phyloP scores from a whole-genome alignment of 2,888 invertebrate species.

The Cecidostiba fungosa region DNA sequence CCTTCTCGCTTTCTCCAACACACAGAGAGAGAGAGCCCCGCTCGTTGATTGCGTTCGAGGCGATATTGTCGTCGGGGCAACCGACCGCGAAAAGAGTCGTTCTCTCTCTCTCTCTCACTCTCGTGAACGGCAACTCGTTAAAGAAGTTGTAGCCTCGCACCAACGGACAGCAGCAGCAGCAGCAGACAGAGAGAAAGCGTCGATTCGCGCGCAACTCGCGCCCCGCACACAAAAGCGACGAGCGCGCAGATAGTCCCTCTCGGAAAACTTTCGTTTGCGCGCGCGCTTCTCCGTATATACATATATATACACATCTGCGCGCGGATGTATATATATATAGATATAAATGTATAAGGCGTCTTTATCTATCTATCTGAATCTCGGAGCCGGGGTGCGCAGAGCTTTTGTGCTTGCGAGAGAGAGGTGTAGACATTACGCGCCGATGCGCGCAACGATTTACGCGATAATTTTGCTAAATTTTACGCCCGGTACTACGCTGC shows the following conservation, averaged over 20 bases:
- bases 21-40: neutral
- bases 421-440: neutral
- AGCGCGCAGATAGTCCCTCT: conserved; percentile 22
- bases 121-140: conserved; percentile 59
- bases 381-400: neutral
- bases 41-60: conserved; percentile 56
- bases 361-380: conserved; percentile 23
- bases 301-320: neutral
- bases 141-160: conserved; percentile 53
- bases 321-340: neutral
- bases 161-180: conserved; percentile 17
- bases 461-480: conserved; percentile 54
- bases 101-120: conserved; percentile 18
- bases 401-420: neutral
- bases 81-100: conserved; percentile 62
- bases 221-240: conserved; percentile 6
- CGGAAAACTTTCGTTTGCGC: conserved; percentile 31
- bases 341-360: neutral
- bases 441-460: conserved; percentile 36
- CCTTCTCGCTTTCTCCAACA: neutral
- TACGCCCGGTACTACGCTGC: neutral
- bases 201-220: conserved; percentile 17
- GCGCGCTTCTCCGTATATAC: neutral
- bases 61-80: conserved; percentile 56
- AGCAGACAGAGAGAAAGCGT: conserved; percentile 25